These are phyloP conservation scores for Platyura marginata DNA, from an alignment of 1,140 invertebrate genomes.

Conservation along the genomic window DNA sequence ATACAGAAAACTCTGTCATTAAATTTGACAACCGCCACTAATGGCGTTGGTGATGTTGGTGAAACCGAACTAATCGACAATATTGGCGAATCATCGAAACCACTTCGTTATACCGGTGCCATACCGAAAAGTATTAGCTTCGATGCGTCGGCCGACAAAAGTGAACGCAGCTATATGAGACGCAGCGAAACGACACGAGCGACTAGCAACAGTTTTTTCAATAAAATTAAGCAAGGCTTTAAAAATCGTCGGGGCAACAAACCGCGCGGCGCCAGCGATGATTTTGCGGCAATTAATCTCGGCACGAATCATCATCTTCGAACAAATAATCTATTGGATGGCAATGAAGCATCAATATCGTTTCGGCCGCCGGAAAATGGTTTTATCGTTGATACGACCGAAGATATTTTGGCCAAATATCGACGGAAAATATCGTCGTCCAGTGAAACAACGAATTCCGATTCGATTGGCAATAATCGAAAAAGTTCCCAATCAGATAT, in stretches of 20 bases:
- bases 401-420: constrained; percentile 92
- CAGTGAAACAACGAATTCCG: constrained; percentile 30
- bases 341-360: neutral
- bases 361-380: neutral
- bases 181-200: constrained; percentile 7
- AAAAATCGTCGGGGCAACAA: constrained; percentile 38
- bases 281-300: constrained; percentile 25
- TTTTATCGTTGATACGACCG: constrained; percentile 28
- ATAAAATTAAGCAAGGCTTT: constrained; percentile 43
- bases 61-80: neutral
- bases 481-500: constrained; percentile 3
- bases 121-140: constrained; percentile 86
- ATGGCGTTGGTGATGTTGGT: neutral
- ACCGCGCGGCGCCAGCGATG: constrained; percentile 27
- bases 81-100: constrained; percentile 20
- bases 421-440: constrained; percentile 53
- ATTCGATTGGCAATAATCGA: constrained; percentile 13
- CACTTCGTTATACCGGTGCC: constrained; percentile 48
- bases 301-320: neutral
- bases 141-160: constrained; percentile 72
- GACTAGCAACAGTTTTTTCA: constrained; percentile 40
- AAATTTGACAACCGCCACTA: constrained; percentile 1
- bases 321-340: neutral
- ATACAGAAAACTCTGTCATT: constrained; percentile 6
- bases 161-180: constrained; percentile 28